Conservation (phyloP, 1,140 invertebrate genomes). For the Drosophila saltans region DNA sequence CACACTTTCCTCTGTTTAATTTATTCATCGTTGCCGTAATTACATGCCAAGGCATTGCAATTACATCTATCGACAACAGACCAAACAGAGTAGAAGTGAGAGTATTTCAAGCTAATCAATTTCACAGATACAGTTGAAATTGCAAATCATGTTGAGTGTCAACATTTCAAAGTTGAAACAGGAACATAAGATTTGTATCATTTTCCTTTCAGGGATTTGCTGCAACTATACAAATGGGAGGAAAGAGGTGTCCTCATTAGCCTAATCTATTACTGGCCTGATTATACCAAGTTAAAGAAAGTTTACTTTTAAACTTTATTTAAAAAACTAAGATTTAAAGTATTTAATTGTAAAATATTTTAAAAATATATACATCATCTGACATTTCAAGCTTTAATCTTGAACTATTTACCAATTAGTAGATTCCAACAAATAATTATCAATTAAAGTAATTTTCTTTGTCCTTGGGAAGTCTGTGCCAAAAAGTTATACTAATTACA, state of each 20-base stretch:
- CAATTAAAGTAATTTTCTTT: slow-evolving; percentile 15
- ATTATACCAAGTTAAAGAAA: background rate
- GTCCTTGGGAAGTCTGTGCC: background rate
- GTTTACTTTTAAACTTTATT: background rate
- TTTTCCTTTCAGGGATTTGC: too few relatives aligned
- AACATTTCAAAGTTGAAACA: background rate
- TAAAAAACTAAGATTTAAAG: background rate
- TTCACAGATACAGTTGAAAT: background rate
- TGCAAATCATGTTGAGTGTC: background rate
- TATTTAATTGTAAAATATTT: too few relatives aligned
- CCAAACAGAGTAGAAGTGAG: background rate
- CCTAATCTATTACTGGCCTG: background rate
- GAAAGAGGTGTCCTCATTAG: background rate
- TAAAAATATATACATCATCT: background rate
- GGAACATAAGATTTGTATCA: too few relatives aligned
- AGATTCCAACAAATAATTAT: slow-evolving; percentile 10
- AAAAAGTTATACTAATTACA: slow-evolving; percentile 48
- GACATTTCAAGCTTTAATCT: background rate
- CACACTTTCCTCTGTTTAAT: background rate
- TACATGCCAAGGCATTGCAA: slow-evolving; percentile 7
- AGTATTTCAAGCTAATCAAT: background rate
- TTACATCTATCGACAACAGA: background rate
- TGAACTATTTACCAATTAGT: slow-evolving; percentile 5
- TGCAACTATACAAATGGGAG: background rate
- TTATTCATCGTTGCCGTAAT: slow-evolving; percentile 9